These are phyloP conservation scores for Pterobdella sp. DNA, from an alignment of 2,888 invertebrate species.

Conservation along the genomic window DNA sequence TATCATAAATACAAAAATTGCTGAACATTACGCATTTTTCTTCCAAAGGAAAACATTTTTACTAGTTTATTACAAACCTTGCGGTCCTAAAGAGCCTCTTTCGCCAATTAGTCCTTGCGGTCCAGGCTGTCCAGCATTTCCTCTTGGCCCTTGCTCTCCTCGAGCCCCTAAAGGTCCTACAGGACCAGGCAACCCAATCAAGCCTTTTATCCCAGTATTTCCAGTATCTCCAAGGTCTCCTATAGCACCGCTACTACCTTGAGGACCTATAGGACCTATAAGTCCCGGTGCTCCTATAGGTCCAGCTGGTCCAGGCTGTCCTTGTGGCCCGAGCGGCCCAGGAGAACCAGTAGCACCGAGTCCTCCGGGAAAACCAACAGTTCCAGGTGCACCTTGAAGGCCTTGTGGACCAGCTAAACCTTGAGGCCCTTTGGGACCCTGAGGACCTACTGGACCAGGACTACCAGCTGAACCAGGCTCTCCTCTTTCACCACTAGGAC, in stretches of 20 bases:
- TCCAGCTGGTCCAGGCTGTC: constrained; percentile 35
- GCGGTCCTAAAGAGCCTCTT: constrained; percentile 25
- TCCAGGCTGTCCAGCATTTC: constrained; percentile 29
- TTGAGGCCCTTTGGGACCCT: constrained; percentile 30
- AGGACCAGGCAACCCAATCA: constrained; percentile 19
- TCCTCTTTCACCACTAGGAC: constrained; percentile 25
- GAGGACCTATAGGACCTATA: constrained; percentile 23
- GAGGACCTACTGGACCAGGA: constrained; percentile 30
- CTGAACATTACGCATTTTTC: constrained; percentile 31
- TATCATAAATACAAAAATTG: too few species aligned
- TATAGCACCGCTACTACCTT: constrained; percentile 19
- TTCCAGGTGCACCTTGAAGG: constrained; percentile 26
- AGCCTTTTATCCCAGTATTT: constrained; percentile 16
- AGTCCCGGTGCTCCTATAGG: constrained; percentile 22
- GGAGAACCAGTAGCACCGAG: constrained; percentile 25
- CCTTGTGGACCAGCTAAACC: constrained; percentile 31
- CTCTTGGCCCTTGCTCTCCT: constrained; percentile 31
- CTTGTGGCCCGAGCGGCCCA: constrained; percentile 35
- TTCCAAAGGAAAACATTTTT: constrained; percentile 19
- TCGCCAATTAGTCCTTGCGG: constrained; percentile 28
- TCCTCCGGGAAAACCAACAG: constrained; percentile 22
- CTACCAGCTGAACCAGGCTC: constrained; percentile 26
- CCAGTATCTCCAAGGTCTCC: constrained; percentile 22
- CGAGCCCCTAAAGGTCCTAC: constrained; percentile 26
- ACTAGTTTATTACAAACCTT: constrained; percentile 25